Evolutionary conservation across 2,888 invertebrate species (phyloP), one percentile per base, ranked within the genome.

Genomic region (Rapana venosa): DNA sequence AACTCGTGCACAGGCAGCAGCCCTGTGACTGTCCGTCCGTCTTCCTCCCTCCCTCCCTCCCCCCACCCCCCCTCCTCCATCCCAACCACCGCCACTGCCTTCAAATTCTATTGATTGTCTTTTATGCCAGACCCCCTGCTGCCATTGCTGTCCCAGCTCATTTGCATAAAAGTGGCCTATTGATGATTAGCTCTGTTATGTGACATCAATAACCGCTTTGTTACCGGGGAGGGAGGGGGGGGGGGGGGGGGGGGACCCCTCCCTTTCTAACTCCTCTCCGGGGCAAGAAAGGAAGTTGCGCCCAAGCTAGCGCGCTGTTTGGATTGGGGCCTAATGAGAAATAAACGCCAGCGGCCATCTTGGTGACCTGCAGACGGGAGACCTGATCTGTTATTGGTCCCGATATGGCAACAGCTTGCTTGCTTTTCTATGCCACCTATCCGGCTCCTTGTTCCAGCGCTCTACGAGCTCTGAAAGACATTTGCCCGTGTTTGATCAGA

Each of bases 81-180:
- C 77, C 47, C 47, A 47, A 5, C 47, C 47, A 47, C 77, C 32
- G 77, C 81, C 81, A 47, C 91, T 87, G 85, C 70, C 91, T 89
- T 87, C 91, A 92, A 92, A 92, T 92, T 91, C 85, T 93, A 93
- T 92, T 91, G 93, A 92, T 92, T 92, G 58, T 70, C 66, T 84
- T 88, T 83, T 83, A 26, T 47, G 22, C 26, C 81, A 92, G 91
- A 92, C 91, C 91, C 36, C 81, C 47, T 47, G 26, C 81, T 26
- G n/a, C 86, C 91, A 92, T 92, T 91, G 88, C 92, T 92, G 90
- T 90, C 90, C 61, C 79, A 86, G 26, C 77, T 66, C 90, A 93
- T 93, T 93, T 92, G 92, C 93, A 92, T 93, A 92, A 93, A 93
- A 92, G 92, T 92, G 91, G 92, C 92, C 88, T 91, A 92, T 90